Evolutionary conservation across 2,797 vertebrate species (phyloP), one percentile per base, ranked within the genome.

Genomic region (Melanotaenia parkinsoni): DNA sequence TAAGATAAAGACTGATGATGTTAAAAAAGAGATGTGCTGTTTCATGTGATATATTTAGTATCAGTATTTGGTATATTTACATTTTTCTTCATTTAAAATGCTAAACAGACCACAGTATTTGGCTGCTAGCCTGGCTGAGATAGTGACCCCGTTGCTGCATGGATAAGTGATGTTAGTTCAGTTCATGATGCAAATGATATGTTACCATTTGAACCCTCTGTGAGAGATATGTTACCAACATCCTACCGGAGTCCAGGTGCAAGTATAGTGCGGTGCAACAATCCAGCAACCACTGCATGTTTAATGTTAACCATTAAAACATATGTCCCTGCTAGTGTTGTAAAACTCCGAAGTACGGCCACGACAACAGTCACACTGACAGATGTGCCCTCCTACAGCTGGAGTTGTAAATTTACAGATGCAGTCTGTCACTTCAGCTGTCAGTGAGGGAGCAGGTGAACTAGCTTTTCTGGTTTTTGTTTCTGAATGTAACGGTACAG

Each of bases 341-440:
- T 58, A 16, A 30, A 28, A 26, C 35, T 30, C 30, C 7, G 5
- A 50, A 28, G 24, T 32, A 35, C 30, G 12, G 53, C 59, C 16
- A 24, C 18, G 12, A 35, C 33, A 53, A 18, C 38, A 40, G 24
- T 37, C 18, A 13, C 35, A 22, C 26, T 54, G 57, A 73, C 45
- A 73, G 62, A 65, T 54, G 63, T 60, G 57, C 10, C 57, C 30
- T 53, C 63, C 62, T 35, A 30, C 45, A 26, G 47, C 63, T 38
- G 63, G 26, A 10, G 13, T 32, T 53, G 16, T 65, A 59, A 45
- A 45, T 51, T 65, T 33, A 65, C 70, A 59, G 63, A 59, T 59
- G 56, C 70, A 51, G 12, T 20, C 62, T 20, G 35, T 58, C 65
- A 16, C 70, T 28, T 35, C 61, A 57, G 60, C 69, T 57, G 54